phyloP scores from a whole-genome alignment of 1,140 invertebrate genomes.

The Papilio polytes region DNA sequence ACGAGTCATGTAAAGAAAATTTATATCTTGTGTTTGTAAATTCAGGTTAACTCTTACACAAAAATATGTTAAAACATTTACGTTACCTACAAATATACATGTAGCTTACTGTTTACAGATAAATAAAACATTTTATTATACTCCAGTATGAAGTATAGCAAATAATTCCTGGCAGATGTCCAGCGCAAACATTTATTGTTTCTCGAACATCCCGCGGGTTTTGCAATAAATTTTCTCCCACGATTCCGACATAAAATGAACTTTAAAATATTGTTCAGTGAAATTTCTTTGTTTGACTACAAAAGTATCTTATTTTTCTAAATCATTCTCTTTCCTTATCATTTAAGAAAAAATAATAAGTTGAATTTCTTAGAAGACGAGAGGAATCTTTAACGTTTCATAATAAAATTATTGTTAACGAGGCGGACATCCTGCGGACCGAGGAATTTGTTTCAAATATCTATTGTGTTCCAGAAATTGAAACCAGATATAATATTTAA shows the following conservation, averaged over 20 bases:
- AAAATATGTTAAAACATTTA: neutral
- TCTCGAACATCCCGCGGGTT: neutral
- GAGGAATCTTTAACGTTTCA: neutral
- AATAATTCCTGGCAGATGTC: constrained; percentile 4
- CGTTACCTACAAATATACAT: neutral
- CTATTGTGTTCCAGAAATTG: neutral
- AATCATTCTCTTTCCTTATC: too few species aligned
- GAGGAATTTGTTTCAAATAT: neutral
- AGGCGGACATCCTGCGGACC: neutral
- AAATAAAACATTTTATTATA: constrained; percentile 5
- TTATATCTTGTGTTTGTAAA: neutral
- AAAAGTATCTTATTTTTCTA: too few species aligned
- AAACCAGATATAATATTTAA: neutral
- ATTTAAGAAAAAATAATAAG: neutral
- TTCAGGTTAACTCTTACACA: neutral
- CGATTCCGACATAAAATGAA: neutral
- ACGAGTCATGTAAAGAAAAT: neutral
- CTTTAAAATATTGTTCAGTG: neutral
- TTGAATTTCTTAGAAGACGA: neutral
- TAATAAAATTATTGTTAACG: neutral
- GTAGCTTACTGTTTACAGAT: neutral
- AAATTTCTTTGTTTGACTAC: neutral
- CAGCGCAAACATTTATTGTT: constrained; percentile 19
- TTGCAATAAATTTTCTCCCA: neutral
- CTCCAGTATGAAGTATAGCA: neutral